These are phyloP conservation scores for Sorex araneus DNA, from an alignment of 2,113 vertebrate species.

Conservation along the genomic window DNA sequence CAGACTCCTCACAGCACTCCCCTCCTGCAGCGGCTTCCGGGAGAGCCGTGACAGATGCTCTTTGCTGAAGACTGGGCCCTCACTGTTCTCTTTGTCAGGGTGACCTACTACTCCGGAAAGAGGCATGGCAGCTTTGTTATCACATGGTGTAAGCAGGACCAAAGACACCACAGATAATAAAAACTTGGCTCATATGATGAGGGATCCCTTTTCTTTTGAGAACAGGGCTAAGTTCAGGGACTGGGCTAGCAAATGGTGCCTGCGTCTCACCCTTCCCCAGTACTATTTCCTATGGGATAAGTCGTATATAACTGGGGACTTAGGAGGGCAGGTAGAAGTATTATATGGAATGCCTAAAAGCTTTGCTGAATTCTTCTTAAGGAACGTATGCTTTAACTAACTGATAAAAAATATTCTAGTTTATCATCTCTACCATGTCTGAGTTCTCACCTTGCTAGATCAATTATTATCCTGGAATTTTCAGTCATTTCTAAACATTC, in stretches of 20 bases:
- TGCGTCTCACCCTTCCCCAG: not conserved
- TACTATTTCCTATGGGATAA: not conserved
- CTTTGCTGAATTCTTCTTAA: constrained; percentile 6
- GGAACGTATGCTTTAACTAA: not conserved
- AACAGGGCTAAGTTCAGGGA: not conserved
- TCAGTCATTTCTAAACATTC: not conserved
- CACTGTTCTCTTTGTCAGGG: constrained; percentile 65
- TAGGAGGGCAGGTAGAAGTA: not conserved
- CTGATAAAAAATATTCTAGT: no score
- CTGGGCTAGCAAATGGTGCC: not conserved
- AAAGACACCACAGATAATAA: not conserved
- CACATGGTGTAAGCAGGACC: not conserved
- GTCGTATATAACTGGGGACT: not conserved
- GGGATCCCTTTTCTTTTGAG: not conserved
- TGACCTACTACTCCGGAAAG: constrained; percentile 62
- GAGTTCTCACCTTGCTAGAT: not conserved
- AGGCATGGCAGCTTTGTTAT: not conserved
- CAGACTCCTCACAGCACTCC: not conserved
- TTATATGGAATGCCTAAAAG: not conserved
- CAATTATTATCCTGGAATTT: not conserved
- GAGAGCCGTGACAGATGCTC: not conserved
- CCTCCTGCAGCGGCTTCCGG: constrained; percentile 31
- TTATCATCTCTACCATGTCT: not conserved
- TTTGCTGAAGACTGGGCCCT: constrained; percentile 54
- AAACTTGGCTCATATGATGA: not conserved